Evolutionary conservation across 2,888 invertebrate species (phyloP).

Genomic region (Papilio demoleus): DNA sequence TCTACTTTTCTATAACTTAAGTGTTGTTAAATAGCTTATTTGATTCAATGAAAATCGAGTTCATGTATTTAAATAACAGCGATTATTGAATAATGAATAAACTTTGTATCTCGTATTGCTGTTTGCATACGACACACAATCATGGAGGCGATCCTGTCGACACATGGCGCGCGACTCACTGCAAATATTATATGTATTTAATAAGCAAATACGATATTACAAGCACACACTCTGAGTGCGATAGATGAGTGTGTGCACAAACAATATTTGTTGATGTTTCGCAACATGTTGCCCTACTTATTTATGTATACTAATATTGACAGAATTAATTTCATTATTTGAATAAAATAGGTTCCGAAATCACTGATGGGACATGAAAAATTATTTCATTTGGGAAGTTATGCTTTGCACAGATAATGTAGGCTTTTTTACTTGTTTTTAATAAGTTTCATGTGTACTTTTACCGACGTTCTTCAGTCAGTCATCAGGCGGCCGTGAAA

Average conservation of each 20-base stretch:
- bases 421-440: no score
- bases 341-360: no score
- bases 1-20: no score
- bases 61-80: neutral
- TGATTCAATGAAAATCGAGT: no score
- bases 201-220: neutral
- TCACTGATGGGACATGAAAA: no score
- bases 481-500: no score
- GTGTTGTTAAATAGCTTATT: no score
- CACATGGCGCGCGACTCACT: neutral
- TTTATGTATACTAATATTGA: neutral
- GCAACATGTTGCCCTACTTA: neutral
- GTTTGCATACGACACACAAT: constrained; percentile 19
- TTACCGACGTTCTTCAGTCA: no score
- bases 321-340: no score
- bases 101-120: neutral
- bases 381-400: no score
- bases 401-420: no score
- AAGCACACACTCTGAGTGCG: neutral
- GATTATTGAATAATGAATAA: neutral
- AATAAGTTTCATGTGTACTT: no score
- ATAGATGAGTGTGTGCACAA: neutral
- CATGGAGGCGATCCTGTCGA: neutral
- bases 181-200: constrained; percentile 32
- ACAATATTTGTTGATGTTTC: neutral